Evolutionary conservation across 2,888 invertebrate species (phyloP), one percentile per base, ranked within the genome.

Genomic region (Acronicta leporina): DNA sequence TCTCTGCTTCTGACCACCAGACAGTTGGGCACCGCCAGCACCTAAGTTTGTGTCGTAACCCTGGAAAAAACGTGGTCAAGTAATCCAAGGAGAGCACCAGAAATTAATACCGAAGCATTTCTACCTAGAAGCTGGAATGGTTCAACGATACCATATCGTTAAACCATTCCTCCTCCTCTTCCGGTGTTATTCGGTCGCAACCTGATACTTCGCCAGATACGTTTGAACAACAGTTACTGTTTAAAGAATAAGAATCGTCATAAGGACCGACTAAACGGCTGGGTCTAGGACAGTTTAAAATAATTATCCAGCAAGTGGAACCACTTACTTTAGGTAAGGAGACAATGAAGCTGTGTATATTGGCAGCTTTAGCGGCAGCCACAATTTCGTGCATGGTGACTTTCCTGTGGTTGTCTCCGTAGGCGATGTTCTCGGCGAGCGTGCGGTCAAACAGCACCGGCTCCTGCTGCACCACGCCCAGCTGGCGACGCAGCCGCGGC

Each of bases 381-480:
- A 97, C 96, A 51, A 98, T 95, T 80, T 98, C 97, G 46, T 95
- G 95, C 95, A 96, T 96, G 40, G 95, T 85, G 42, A 97, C 96
- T 27, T 94, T 91, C 8, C 97, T 94, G 54, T 92, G 94, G 84
- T 97, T 97, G 85, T 97, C 97, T 4, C 98, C 98, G 83, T 98
- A 98, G 0, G 97, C 96, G 74, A 98, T 98, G 86, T 98, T 98
- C 82, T 98, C 97, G 0, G 96, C 96, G 46, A 98, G 96, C 14
- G 97, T 97, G 50, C 97, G 95, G 82, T 97, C 97, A 87, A 98
- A 98, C 0, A 98, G 95, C 5, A 97, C 96, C 0, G 98, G 98
- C 80, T 98, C 98, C 88, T 98, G 98, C 2, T 97, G 97, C 1
- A 98, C 96, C 43, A 98, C 95, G 0, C 97, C 98, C 60, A 98